Evolutionary conservation across 2,888 invertebrate genomes (phyloP).

Genomic region (Microplitis manilae): DNA sequence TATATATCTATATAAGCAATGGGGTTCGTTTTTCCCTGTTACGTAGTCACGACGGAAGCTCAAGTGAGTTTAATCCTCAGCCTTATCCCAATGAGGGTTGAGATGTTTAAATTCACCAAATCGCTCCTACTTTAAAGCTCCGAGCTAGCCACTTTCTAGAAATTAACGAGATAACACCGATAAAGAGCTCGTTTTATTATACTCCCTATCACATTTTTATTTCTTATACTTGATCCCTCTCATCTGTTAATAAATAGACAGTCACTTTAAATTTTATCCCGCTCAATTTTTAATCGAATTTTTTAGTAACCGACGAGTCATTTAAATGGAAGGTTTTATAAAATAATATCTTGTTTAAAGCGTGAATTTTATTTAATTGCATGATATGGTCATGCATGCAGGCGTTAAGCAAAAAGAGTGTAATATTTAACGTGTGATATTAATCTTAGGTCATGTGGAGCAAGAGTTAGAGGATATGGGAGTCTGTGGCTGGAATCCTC

Average conservation of each 20-base stretch:
- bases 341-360: not conserved
- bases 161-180: constrained; percentile 62
- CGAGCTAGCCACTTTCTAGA: constrained; percentile 54
- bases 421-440: constrained; percentile 68
- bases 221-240: not conserved
- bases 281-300: too few relatives aligned
- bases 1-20: constrained; percentile 6
- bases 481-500: constrained; percentile 64
- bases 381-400: not conserved
- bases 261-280: not conserved
- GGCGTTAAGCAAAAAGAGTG: constrained; percentile 16
- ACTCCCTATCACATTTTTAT: constrained; percentile 29
- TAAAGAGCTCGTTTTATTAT: constrained; percentile 56
- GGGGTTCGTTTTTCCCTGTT: not conserved
- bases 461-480: constrained; percentile 9
- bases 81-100: constrained; percentile 61
- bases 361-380: not conserved
- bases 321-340: too few relatives aligned
- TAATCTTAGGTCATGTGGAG: constrained; percentile 62
- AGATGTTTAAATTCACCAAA: constrained; percentile 70
- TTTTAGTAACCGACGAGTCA: too few relatives aligned
- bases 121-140: constrained; percentile 53
- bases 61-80: constrained; percentile 58
- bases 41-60: not conserved
- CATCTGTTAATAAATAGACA: not conserved